A percentile compares a stretch with the other conserved stretches of the same genome.
Conservation (phyloP, 2,113 vertebrate genomes). For the Calidris pugnax region DNA sequence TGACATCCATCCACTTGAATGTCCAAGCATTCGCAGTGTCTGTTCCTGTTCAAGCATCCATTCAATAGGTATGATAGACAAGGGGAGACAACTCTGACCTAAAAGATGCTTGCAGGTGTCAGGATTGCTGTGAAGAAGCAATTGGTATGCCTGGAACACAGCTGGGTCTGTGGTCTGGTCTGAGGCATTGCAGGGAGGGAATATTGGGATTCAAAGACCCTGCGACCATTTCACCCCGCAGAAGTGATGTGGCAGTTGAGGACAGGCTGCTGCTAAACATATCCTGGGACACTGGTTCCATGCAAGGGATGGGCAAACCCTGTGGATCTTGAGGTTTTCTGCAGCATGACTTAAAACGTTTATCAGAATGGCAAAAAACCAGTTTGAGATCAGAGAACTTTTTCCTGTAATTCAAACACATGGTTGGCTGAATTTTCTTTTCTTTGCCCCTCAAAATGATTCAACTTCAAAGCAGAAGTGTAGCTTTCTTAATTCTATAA, state of each 20-base stretch:
- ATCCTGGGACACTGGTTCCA: neutral
- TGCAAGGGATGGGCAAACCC: neutral
- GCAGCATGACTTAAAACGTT: neutral
- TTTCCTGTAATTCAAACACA: neutral
- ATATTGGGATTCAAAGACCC: neutral
- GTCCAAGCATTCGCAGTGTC: neutral
- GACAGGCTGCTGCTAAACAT: neutral
- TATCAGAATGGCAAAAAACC: neutral
- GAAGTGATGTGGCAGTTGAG: neutral
- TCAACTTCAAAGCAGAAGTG: neutral
- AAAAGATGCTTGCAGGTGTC: neutral
- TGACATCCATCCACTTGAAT: neutral
- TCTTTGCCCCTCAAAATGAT: neutral
- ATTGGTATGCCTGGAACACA: neutral
- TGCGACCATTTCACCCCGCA: neutral
- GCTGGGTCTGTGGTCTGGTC: neutral
- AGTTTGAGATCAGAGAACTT: neutral
- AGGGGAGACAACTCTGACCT: neutral
- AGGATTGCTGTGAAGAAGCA: neutral
- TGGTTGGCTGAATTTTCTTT: neutral
- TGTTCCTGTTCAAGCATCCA: fast-evolving
- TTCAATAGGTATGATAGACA: neutral
- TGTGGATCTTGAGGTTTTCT: conserved; percentile 11
- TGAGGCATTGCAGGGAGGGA: neutral
- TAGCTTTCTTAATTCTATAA: neutral